Base-by-base conservation (phyloP, 2,888 invertebrate species). In the Agrotis ipsilon region DNA sequence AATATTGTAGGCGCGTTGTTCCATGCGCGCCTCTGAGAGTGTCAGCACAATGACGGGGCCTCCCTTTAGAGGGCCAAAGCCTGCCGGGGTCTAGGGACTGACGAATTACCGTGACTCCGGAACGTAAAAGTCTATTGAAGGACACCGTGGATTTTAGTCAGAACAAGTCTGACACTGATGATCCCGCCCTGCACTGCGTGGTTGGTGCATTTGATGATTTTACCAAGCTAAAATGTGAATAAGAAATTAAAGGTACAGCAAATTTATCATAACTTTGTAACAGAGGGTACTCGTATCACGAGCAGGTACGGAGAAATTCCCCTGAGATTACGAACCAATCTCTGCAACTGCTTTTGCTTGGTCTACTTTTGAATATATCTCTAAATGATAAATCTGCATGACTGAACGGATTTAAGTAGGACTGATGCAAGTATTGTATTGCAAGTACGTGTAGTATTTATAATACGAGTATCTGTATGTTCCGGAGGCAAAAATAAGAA, bases 281-380 rank as follows among this genome's bases (percentile, higher is more conserved):
- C 43, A n/a, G 9, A 74, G 21, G 13, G 16, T 48, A n/a, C n/a
- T n/a, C n/a, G n/a, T n/a, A 59, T 3, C 1, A 32, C 51, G 14
- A 43, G 24, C 24, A 52, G 52, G n/a, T 55, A 21, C 2, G 2
- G 3, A 13, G 19, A 73, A 63, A 64, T 16, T 16, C 39, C n/a
- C 9, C 13, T 39, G 19, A 48, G 19, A 48, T 24, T 27, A 32
- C 9, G 14, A 3, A 18, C 19, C 66, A 49, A 32, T 52, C 24
- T n/a, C 24, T 18, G 24, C 14, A 39, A 70, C 9, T 24, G 19
- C 24, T 54, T 68, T 14, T n/a, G n/a, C n/a, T 16, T 54, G n/a
- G 16, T 18, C 18, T 55, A 48, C 18, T 57, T 57, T 70, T 2
- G 11, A 70, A 70, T 3, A 52, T 68, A n/a, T 48, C 21, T n/a